phyloP scores from a whole-genome alignment of 2,797 vertebrate genomes.

The Zenarchopterus dispar region DNA sequence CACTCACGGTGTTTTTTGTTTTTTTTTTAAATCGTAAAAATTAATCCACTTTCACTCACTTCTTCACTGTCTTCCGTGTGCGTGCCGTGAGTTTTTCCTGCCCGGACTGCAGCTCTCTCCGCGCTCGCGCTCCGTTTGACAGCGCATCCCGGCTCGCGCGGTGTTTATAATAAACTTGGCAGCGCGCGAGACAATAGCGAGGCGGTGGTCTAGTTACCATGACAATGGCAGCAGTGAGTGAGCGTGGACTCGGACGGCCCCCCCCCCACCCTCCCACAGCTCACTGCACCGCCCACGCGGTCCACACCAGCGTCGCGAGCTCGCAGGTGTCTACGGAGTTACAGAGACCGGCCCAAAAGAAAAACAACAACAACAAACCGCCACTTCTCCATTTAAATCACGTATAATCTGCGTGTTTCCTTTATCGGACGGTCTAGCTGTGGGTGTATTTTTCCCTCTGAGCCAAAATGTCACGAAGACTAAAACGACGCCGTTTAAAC shows the following conservation, averaged over 20 bases:
- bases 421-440: conserved; percentile 13
- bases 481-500: background rate
- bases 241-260: conserved; percentile 56
- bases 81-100: conserved; percentile 22
- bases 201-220: conserved; percentile 90
- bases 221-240: conserved; percentile 82
- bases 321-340: conserved; percentile 57
- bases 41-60: conserved; percentile 54
- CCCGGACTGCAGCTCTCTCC: conserved; percentile 45
- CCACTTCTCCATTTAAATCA: conserved; percentile 2
- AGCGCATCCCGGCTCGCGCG: conserved; percentile 70
- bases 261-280: conserved; percentile 56
- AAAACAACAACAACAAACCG: background rate
- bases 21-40: too few relatives aligned
- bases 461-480: background rate
- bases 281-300: conserved; percentile 72
- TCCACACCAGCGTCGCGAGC: conserved; percentile 43
- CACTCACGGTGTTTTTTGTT: conserved; percentile 5
- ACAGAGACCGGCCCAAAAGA: conserved; percentile 10
- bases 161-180: conserved; percentile 88
- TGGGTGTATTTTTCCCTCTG: conserved; percentile 1
- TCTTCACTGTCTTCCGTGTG: conserved; percentile 2
- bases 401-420: background rate
- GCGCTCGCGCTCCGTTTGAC: conserved; percentile 76
- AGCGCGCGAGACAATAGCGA: conserved; percentile 84